Evolutionary conservation across 2,888 invertebrate species (phyloP).

Genomic region (Eudasyphora cyanicolor): DNA sequence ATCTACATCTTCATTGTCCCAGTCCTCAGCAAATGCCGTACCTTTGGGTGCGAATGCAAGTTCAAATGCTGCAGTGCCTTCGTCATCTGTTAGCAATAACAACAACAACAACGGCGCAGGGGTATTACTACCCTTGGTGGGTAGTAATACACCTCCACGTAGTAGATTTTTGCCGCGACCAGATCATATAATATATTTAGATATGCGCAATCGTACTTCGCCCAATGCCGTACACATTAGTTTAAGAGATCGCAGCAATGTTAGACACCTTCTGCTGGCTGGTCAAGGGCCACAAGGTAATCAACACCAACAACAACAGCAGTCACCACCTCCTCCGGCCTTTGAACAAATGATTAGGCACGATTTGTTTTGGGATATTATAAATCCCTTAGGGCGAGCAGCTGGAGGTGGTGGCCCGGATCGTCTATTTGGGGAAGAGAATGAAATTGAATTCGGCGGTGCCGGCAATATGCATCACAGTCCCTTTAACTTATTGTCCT

Average conservation of each 20-base stretch:
- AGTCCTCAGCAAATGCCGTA: slow-evolving; percentile 18
- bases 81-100: background rate
- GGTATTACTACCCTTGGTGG: slow-evolving; percentile 54
- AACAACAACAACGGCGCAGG: no score
- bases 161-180: slow-evolving; percentile 73
- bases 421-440: slow-evolving; percentile 44
- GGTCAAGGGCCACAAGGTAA: slow-evolving; percentile 1
- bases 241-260: slow-evolving; percentile 59
- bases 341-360: slow-evolving; percentile 74
- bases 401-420: slow-evolving; percentile 42
- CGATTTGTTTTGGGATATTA: slow-evolving; percentile 77
- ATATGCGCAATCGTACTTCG: slow-evolving; percentile 67
- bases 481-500: slow-evolving; percentile 22
- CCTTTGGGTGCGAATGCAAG: slow-evolving; percentile 62
- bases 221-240: slow-evolving; percentile 46
- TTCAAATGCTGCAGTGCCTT: slow-evolving; percentile 5
- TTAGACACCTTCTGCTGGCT: slow-evolving; percentile 63
- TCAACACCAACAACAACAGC: slow-evolving; percentile 10
- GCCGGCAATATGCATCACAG: slow-evolving; percentile 20
- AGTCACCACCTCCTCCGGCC: slow-evolving; percentile 60
- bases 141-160: slow-evolving; percentile 69
- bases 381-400: slow-evolving; percentile 72
- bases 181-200: slow-evolving; percentile 73
- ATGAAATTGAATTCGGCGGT: slow-evolving; percentile 35
- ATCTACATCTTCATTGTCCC: slow-evolving; percentile 6